These are phyloP conservation scores for Ladona fulva DNA, from an alignment of 1,140 invertebrate genomes.

Conservation along the genomic window DNA sequence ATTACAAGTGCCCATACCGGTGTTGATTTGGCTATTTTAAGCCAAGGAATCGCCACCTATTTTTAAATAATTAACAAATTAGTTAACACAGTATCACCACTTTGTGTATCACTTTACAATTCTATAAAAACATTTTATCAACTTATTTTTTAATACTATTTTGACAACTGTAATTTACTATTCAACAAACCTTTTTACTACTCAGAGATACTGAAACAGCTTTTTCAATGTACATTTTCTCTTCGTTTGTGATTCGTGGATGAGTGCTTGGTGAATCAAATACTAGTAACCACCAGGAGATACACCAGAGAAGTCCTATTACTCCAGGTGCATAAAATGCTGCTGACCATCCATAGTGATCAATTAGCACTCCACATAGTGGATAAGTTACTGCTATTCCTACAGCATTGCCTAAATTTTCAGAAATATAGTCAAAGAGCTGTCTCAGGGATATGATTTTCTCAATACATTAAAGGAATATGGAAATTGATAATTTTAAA, in stretches of 20 bases:
- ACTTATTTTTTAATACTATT: no score
- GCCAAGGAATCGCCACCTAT: slow-evolving; percentile 57
- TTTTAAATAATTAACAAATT: no score
- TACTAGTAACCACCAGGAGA: slow-evolving; percentile 60
- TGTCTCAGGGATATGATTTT: background rate
- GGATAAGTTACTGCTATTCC: slow-evolving; percentile 61
- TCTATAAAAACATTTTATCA: no score
- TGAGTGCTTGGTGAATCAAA: slow-evolving; percentile 69
- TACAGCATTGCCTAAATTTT: slow-evolving; percentile 47
- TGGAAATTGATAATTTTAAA: background rate
- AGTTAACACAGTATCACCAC: no score
- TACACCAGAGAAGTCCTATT: slow-evolving; percentile 62
- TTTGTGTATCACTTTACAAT: no score
- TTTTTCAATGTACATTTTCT: slow-evolving; percentile 50
- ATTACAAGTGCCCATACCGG: slow-evolving; percentile 69
- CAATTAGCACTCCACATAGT: slow-evolving; percentile 55
- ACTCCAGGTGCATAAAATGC: slow-evolving; percentile 64
- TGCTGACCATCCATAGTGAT: slow-evolving; percentile 57
- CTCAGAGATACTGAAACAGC: slow-evolving; percentile 29
- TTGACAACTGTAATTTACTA: background rate
- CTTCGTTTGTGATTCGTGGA: slow-evolving; percentile 61
- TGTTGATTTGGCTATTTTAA: slow-evolving; percentile 54
- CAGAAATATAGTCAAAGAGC: background rate
- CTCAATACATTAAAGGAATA: background rate
- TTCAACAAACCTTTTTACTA: slow-evolving; percentile 30